Percentiles rank a stretch among this genome's conserved stretches.
phyloP scores from a whole-genome alignment of 2,888 invertebrate genomes.

The Rhabditoides inermis region DNA sequence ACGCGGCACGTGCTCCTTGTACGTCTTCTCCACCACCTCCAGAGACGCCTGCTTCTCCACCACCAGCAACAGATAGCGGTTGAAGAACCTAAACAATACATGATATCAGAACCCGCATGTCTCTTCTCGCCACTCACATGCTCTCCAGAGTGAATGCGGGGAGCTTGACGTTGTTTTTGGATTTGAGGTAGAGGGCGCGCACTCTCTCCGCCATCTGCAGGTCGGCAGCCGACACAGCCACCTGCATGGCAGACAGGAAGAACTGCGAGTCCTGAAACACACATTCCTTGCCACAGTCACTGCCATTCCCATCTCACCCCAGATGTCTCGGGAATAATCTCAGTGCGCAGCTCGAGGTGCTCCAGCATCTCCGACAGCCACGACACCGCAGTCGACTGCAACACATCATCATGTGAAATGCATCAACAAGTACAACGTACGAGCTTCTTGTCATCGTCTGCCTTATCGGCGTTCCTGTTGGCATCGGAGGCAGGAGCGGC shows the following conservation, averaged over 20 bases:
- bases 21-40: slow-evolving; percentile 23
- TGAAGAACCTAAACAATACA: not conserved
- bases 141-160: slow-evolving; percentile 26
- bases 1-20: slow-evolving; percentile 34
- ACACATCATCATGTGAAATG: not conserved
- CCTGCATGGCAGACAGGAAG: slow-evolving; percentile 14
- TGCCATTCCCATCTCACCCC: not conserved
- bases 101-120: slow-evolving; percentile 13
- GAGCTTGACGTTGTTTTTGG: slow-evolving; percentile 35
- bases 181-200: slow-evolving; percentile 23
- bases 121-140: slow-evolving; percentile 16
- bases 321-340: not conserved
- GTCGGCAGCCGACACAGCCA: slow-evolving; percentile 22
- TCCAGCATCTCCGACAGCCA: slow-evolving; percentile 28
- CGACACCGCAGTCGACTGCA: slow-evolving; percentile 14
- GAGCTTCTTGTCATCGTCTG: slow-evolving; percentile 7
- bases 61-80: not conserved
- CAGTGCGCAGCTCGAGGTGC: slow-evolving; percentile 8
- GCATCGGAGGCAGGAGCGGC: too few relatives aligned
- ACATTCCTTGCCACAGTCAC: not conserved
- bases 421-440: slow-evolving; percentile 1
- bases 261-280: slow-evolving; percentile 17
- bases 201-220: slow-evolving; percentile 27
- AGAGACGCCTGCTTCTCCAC: slow-evolving; percentile 1
- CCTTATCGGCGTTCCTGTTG: too few relatives aligned